Percentiles rank a stretch among this genome's conserved stretches.
phyloP scores from a whole-genome alignment of 2,797 vertebrate genomes.

The Brotula barbata region DNA sequence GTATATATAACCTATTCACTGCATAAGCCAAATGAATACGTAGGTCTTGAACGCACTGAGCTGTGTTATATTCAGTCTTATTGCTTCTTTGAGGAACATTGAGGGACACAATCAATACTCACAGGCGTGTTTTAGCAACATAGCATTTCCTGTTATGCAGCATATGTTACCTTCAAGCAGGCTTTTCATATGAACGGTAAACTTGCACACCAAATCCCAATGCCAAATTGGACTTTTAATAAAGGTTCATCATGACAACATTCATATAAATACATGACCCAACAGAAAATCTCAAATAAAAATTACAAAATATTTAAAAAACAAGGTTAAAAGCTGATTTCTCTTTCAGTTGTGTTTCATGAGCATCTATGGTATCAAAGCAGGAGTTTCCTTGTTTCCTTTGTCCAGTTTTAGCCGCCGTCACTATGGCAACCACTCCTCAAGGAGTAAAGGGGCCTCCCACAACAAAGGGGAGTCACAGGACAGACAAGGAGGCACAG shows the following conservation, averaged over 20 bases:
- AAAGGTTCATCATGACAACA: slow-evolving; percentile 63
- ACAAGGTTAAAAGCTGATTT: slow-evolving; percentile 51
- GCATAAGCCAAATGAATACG: too few relatives aligned
- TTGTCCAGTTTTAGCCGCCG: slow-evolving; percentile 27
- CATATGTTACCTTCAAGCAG: too few relatives aligned
- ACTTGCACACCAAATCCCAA: slow-evolving; percentile 30
- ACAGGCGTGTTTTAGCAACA: too few relatives aligned
- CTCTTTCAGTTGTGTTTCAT: slow-evolving; percentile 21
- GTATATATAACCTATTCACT: too few relatives aligned
- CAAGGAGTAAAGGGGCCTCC: slow-evolving; percentile 20
- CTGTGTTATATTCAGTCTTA: too few relatives aligned
- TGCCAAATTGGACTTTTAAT: slow-evolving; percentile 66
- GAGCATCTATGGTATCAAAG: slow-evolving; percentile 35
- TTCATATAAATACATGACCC: slow-evolving; percentile 70
- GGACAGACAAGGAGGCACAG: slow-evolving; percentile 27
- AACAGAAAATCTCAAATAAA: slow-evolving; percentile 68
- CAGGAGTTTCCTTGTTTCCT: slow-evolving; percentile 36
- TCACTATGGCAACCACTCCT: slow-evolving; percentile 11
- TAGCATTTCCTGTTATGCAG: too few relatives aligned
- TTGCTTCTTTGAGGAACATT: too few relatives aligned
- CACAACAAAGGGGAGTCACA: slow-evolving; percentile 15
- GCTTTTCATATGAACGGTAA: slow-evolving; percentile 3
- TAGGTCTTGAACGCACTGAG: too few relatives aligned
- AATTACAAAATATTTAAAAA: slow-evolving; percentile 73
- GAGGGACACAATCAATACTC: too few relatives aligned